Evolutionary conservation across 2,797 vertebrate species (phyloP).

Genomic region (Schizopygopsis malacanthus): DNA sequence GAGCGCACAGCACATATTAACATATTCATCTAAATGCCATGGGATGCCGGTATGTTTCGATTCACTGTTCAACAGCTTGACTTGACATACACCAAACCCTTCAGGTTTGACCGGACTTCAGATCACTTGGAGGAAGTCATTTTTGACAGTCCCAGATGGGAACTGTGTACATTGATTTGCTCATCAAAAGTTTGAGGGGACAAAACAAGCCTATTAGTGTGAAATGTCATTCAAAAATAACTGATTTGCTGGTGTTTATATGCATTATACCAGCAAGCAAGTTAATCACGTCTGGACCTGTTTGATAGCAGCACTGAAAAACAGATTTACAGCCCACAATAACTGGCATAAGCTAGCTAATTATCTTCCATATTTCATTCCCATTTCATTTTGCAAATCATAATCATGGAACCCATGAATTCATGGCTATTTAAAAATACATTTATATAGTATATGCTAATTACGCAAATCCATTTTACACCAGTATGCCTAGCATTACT

Average conservation of each 20-base stretch:
- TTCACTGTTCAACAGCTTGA: not conserved
- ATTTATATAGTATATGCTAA: not conserved
- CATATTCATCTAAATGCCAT: too few relatives aligned
- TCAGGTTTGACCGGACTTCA: conserved; percentile 2
- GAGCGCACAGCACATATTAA: too few relatives aligned
- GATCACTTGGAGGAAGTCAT: conserved; percentile 1
- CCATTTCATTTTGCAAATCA: conserved; percentile 1
- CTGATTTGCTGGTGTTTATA: not conserved
- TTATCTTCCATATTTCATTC: not conserved
- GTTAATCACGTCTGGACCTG: conserved; percentile 16
- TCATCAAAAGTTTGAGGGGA: not conserved
- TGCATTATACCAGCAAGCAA: not conserved
- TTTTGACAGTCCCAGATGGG: not conserved
- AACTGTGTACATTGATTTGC: not conserved
- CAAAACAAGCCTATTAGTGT: not conserved
- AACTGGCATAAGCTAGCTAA: not conserved
- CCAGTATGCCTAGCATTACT: not conserved
- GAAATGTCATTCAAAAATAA: conserved; percentile 20
- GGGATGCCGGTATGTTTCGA: not conserved
- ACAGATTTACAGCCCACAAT: not conserved
- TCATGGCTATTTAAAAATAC: not conserved
- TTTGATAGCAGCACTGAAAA: conserved; percentile 24
- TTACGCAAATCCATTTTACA: not conserved
- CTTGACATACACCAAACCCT: not conserved
- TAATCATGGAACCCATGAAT: not conserved